Evolutionary conservation across 2,113 vertebrate species (phyloP).

Genomic region (Daubentonia madagascariensis): DNA sequence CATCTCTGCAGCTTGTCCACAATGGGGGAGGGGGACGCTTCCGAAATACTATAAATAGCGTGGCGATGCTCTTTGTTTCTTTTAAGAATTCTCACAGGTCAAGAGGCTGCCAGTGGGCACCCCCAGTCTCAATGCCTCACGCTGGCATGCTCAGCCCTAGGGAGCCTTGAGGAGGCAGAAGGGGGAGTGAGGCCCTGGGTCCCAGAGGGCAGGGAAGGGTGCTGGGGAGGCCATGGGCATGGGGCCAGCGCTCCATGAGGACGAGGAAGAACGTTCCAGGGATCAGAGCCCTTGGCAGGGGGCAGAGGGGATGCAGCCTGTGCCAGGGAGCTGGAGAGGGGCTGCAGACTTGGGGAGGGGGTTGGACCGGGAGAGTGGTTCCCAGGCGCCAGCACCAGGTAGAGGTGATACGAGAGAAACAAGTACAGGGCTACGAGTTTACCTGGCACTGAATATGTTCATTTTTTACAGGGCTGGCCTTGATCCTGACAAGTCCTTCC

Average conservation of each 20-base stretch:
- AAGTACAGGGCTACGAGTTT: not conserved
- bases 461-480: not conserved
- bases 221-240: not conserved
- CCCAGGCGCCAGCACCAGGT: not conserved
- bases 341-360: not conserved
- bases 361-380: too few relatives aligned
- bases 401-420: not conserved
- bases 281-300: not conserved
- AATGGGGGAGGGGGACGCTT: not conserved
- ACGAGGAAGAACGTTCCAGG: not conserved
- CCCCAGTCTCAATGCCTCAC: not conserved
- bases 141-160: fast-evolving
- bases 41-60: not conserved
- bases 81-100: not conserved
- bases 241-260: not conserved
- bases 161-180: not conserved
- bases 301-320: not conserved
- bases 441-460: not conserved
- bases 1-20: not conserved
- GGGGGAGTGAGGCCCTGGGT: not conserved
- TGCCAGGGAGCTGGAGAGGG: not conserved
- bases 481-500: not conserved
- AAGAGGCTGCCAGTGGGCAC: not conserved
- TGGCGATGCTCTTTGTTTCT: not conserved
- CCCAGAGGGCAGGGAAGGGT: not conserved